These are phyloP conservation scores for Andrena chrysosceles DNA, from an alignment of 2,888 invertebrate species.

Conservation along the genomic window DNA sequence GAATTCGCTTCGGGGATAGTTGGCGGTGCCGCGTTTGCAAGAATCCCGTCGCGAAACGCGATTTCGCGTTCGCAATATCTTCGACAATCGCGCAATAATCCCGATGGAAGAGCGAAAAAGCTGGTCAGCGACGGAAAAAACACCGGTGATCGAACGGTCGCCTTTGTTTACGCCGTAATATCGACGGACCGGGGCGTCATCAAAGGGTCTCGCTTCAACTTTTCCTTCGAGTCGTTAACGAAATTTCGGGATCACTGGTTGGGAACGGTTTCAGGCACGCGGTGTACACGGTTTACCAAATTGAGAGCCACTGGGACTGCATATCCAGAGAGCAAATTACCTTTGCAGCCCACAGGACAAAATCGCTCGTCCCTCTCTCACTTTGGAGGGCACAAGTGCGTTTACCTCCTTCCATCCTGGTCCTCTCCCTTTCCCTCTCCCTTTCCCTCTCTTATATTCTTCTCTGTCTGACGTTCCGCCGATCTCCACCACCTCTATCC, in stretches of 20 bases:
- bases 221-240: slow-evolving; percentile 21
- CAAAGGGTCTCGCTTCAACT: background rate
- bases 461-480: slow-evolving; percentile 55
- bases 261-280: slow-evolving; percentile 23
- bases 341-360: slow-evolving; percentile 79
- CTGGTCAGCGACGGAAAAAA: slow-evolving; percentile 4
- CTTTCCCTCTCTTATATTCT: slow-evolving; percentile 32
- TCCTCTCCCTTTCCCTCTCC: slow-evolving; percentile 29
- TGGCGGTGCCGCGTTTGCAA: slow-evolving; percentile 27
- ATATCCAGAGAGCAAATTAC: slow-evolving; percentile 79
- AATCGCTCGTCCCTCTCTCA: slow-evolving; percentile 64
- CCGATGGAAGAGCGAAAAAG: slow-evolving; percentile 19
- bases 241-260: slow-evolving; percentile 47
- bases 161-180: slow-evolving; percentile 39
- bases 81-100: slow-evolving; percentile 52
- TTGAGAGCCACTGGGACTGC: slow-evolving; percentile 79
- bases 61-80: slow-evolving; percentile 55
- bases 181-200: slow-evolving; percentile 9
- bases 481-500: slow-evolving; percentile 50
- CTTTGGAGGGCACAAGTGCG: slow-evolving; percentile 34
- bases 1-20: slow-evolving; percentile 23
- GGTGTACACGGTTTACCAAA: background rate
- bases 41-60: slow-evolving; percentile 40
- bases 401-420: slow-evolving; percentile 44
- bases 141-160: slow-evolving; percentile 5